phyloP scores from a whole-genome alignment of 2,888 invertebrate genomes.

The Drosophila ochracea region DNA sequence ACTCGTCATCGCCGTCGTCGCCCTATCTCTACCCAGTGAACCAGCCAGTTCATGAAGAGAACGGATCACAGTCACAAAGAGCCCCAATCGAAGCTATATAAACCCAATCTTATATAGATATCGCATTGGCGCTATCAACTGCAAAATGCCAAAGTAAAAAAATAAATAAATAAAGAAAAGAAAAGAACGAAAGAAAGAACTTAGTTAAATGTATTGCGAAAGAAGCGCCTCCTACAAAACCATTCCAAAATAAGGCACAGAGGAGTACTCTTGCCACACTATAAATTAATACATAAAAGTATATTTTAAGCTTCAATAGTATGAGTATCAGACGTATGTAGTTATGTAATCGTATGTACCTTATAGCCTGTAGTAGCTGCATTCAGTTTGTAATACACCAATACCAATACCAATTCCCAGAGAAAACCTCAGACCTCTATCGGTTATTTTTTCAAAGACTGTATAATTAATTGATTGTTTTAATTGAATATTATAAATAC shows the following conservation, averaged over 20 bases:
- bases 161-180: constrained; percentile 26
- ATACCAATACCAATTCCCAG: constrained; percentile 57
- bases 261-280: constrained; percentile 37
- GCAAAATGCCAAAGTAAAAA: constrained; percentile 77
- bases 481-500: constrained; percentile 27
- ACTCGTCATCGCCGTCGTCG: background rate
- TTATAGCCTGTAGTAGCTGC: constrained; percentile 71
- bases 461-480: constrained; percentile 53
- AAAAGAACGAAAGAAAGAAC: constrained; percentile 2
- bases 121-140: constrained; percentile 46
- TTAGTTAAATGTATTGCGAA: constrained; percentile 60
- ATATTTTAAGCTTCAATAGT: constrained; percentile 30
- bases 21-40: constrained; percentile 28
- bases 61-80: constrained; percentile 43
- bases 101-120: constrained; percentile 43
- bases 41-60: constrained; percentile 14
- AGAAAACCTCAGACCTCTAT: constrained; percentile 66
- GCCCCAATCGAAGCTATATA: constrained; percentile 63
- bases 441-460: constrained; percentile 71
- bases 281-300: constrained; percentile 24
- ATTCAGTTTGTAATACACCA: constrained; percentile 46
- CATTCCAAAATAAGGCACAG: constrained; percentile 60
- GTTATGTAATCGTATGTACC: constrained; percentile 68
- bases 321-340: constrained; percentile 1
- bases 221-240: constrained; percentile 52